Evolutionary conservation across 2,113 vertebrate species (phyloP), one percentile per base, ranked within the genome.

Genomic region (Verasper variegatus): DNA sequence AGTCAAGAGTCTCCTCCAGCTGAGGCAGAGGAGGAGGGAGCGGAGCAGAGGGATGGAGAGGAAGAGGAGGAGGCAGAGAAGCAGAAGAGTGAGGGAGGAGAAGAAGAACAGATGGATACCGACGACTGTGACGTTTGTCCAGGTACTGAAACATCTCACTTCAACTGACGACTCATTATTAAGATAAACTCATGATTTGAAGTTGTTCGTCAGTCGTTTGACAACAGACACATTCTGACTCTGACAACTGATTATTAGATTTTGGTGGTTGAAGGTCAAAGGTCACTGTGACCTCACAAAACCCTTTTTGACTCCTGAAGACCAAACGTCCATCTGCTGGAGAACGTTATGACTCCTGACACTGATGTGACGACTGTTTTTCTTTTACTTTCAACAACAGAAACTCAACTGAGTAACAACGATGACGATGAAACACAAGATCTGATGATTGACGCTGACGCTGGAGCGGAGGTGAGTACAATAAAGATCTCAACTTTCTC

Each of bases 351-450:
- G 37, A 11, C 37, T 37, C 37, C 11, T 2, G 37, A 40, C 47
- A 1, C 13, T 49, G 47, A 51, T 17, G 51, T 40, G 37, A 52
- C 18, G 51, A 21, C 18, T 9, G 51, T 27, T 31, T 52, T 37
- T 58, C 6, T 35, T 8, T 4, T 27, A 17, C 64, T 78, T 89
- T 86, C 66, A 84, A 20, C 86, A 88, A 70, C 91, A 99, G 97
- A 98, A 88, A 97, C 95, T 12, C 96, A 96, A 59, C 82, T 89
- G 26, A 95, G 93, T 10, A 9, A 82, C 70, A 3, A 73, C 70
- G 78, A 84, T 56, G 57, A 23, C 65, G 80, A 84, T 57, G 45
- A 15, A 72, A 82, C 81, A 1, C 81, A 77, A 11, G 91, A 90
- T 2, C 77, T 93, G 78, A 88, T 8, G 3, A 9, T 85, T 1